These are phyloP conservation scores for Neotoma lepida DNA, from an alignment of 2,113 vertebrate species.

Conservation along the genomic window DNA sequence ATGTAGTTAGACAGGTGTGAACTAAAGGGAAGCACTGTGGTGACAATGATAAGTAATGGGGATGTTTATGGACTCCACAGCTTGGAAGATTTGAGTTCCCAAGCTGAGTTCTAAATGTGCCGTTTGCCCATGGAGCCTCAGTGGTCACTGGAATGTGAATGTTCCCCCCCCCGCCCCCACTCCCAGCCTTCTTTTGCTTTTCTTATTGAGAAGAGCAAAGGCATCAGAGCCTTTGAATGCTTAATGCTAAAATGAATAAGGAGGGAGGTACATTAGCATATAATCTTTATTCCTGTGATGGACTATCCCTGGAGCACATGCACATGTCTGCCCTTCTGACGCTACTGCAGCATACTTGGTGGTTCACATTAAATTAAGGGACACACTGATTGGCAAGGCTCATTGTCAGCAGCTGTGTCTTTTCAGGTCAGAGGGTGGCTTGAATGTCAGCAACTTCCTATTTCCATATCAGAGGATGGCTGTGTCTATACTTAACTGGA, in stretches of 20 bases:
- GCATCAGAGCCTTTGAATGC: background rate
- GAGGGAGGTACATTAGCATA: background rate
- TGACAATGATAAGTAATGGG: background rate
- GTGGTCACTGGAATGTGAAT: background rate
- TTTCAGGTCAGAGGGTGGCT: background rate
- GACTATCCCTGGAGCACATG: background rate
- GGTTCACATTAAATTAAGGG: background rate
- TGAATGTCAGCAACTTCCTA: background rate
- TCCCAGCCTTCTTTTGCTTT: conserved; percentile 31
- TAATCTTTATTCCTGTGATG: conserved; percentile 7
- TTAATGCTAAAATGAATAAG: background rate
- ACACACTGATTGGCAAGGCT: background rate
- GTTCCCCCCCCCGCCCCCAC: background rate
- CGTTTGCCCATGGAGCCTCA: background rate
- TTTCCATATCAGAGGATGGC: background rate
- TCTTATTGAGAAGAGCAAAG: background rate
- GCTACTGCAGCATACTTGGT: background rate
- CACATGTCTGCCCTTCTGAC: background rate
- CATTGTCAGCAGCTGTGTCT: background rate
- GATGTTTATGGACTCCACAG: background rate
- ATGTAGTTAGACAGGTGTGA: conserved; percentile 11
- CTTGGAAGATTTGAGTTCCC: background rate
- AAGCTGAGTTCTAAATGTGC: background rate
- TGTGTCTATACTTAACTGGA: background rate
- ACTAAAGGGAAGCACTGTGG: background rate